Evolutionary conservation across 2,888 invertebrate genomes (phyloP).

Genomic region (Amblyjoppa proteus): DNA sequence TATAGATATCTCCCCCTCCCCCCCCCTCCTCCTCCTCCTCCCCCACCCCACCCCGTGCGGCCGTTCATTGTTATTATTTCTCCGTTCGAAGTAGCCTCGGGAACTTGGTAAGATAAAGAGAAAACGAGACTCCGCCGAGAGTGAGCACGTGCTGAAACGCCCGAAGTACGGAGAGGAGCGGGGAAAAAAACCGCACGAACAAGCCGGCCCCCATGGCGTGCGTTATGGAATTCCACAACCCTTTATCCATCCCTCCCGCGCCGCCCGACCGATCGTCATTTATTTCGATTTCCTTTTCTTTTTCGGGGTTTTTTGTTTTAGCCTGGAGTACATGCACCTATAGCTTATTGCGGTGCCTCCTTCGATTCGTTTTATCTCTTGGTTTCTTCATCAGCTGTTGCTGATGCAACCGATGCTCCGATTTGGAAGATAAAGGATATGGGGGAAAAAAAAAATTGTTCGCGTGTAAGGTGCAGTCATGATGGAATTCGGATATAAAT

Average conservation of each 20-base stretch:
- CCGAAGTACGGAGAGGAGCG: conserved; percentile 53
- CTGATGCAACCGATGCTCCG: neutral
- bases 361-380: neutral
- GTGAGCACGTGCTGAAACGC: conserved; percentile 51
- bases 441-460: neutral
- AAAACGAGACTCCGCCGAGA: conserved; percentile 49
- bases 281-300: conserved; percentile 26
- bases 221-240: conserved; percentile 77
- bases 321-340: conserved; percentile 27
- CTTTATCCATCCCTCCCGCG: conserved; percentile 62
- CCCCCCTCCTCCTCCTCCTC: conserved; percentile 24
- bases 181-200: conserved; percentile 70
- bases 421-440: neutral
- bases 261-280: conserved; percentile 24
- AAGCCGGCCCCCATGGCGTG: conserved; percentile 74
- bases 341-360: conserved; percentile 31
- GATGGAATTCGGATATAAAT: neutral
- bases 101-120: conserved; percentile 47
- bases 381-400: conserved; percentile 8
- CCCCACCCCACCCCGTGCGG: conserved; percentile 6
- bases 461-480: neutral
- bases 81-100: conserved; percentile 55
- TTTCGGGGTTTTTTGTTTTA: conserved; percentile 6
- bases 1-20: conserved; percentile 58
- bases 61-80: conserved; percentile 77